These are phyloP conservation scores for Pseudonaja textilis DNA, from an alignment of 2,113 vertebrate genomes.

Conservation along the genomic window DNA sequence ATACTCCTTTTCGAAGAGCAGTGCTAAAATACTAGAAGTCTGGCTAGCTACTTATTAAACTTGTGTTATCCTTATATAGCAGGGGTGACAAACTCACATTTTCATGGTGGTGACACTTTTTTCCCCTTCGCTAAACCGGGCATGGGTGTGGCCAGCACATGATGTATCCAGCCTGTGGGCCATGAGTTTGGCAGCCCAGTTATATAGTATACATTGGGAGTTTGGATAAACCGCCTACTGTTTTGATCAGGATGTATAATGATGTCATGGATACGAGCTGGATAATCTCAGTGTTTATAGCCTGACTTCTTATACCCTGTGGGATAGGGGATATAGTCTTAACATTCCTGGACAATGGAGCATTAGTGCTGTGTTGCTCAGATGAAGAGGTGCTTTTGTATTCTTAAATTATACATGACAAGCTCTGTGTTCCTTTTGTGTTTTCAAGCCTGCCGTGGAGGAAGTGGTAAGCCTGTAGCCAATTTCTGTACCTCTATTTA, in stretches of 20 bases:
- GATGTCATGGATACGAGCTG: background rate
- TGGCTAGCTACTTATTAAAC: background rate
- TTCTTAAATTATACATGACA: constrained; percentile 44
- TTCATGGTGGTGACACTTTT: no score
- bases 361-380: background rate
- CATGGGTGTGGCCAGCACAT: no score
- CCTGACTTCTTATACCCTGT: background rate
- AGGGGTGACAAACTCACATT: no score
- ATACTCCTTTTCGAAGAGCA: background rate
- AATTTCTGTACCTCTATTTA: constrained; percentile 63
- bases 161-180: no score
- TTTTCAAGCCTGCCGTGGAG: constrained; percentile 93
- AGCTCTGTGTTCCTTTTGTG: constrained; percentile 85
- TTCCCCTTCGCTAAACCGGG: no score
- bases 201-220: background rate
- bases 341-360: background rate
- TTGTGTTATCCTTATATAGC: background rate
- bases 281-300: background rate
- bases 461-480: constrained; percentile 91
- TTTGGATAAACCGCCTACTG: background rate
- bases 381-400: constrained; percentile 50
- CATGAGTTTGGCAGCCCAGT: no score
- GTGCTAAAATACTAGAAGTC: background rate
- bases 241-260: background rate
- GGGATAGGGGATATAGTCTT: no score